A percentile compares a stretch with the other conserved stretches of the same genome.
Conservation (phyloP, 2,113 vertebrate species). For the Dissostichus mawsoni region DNA sequence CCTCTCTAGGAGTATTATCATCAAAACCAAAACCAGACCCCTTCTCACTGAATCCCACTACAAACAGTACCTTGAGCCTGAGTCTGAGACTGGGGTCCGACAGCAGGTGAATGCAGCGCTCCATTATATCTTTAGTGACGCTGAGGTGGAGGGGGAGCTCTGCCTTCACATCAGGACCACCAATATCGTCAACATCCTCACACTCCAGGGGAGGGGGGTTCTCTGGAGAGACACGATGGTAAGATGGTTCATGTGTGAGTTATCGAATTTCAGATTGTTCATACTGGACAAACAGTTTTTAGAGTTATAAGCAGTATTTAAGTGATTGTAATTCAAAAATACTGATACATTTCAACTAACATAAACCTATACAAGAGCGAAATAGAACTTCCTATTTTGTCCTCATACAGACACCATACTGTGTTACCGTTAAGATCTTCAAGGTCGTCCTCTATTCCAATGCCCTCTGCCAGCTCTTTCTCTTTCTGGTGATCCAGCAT, state of each 20-base stretch:
- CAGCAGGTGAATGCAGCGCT: slow-evolving; percentile 91
- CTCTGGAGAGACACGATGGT: slow-evolving; percentile 48
- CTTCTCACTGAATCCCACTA: neutral
- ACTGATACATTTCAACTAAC: neutral
- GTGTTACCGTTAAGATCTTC: slow-evolving; percentile 68
- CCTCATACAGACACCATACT: neutral
- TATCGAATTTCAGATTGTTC: no score
- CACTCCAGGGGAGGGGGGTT: slow-evolving; percentile 45
- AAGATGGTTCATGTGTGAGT: neutral
- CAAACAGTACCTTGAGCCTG: slow-evolving; percentile 88
- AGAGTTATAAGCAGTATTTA: no score
- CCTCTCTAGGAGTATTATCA: neutral
- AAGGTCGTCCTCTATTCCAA: slow-evolving; percentile 75
- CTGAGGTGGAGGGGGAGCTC: slow-evolving; percentile 85
- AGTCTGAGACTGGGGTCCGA: slow-evolving; percentile 85
- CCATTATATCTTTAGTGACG: slow-evolving; percentile 89
- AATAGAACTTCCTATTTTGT: neutral
- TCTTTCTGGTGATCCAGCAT: slow-evolving; percentile 87
- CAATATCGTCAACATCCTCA: slow-evolving; percentile 50
- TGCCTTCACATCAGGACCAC: slow-evolving; percentile 71
- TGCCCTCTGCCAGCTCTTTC: slow-evolving; percentile 88
- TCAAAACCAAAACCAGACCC: neutral
- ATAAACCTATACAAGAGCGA: neutral
- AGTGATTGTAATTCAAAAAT: neutral
- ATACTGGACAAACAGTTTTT: no score